These are phyloP conservation scores for Ctenopoma kingsleyae DNA, from an alignment of 2,797 vertebrate species.

Conservation along the genomic window DNA sequence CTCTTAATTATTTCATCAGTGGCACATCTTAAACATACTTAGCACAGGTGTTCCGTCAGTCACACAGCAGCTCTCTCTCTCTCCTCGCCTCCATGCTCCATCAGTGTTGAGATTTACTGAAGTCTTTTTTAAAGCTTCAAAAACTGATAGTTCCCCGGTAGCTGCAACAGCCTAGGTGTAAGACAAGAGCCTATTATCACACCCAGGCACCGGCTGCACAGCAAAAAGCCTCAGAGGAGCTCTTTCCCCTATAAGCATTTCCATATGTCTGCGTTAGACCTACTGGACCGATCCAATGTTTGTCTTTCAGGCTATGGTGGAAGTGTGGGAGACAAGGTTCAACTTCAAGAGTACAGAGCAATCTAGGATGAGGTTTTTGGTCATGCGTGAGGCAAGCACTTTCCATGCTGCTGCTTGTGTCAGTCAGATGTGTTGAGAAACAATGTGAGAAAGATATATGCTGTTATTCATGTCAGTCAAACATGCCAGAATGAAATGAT, in stretches of 20 bases:
- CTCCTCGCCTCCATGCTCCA: conserved; percentile 52
- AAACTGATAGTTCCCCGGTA: conserved; percentile 65
- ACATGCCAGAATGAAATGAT: conserved; percentile 17
- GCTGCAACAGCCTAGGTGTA: conserved; percentile 72
- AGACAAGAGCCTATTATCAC: conserved; percentile 83
- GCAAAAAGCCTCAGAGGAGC: conserved; percentile 70
- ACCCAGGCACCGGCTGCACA: conserved; percentile 74
- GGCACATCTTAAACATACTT: conserved; percentile 1
- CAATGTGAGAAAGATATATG: conserved; percentile 18
- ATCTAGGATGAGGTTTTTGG: conserved; percentile 71
- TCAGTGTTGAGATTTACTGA: conserved; percentile 59
- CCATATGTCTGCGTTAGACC: conserved; percentile 79
- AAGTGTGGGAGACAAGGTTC: conserved; percentile 76
- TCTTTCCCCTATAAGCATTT: conserved; percentile 80
- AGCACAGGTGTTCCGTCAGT: conserved; percentile 52
- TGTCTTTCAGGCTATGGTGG: conserved; percentile 78
- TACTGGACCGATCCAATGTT: conserved; percentile 70
- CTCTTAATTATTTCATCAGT: conserved; percentile 3
- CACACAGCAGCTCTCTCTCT: conserved; percentile 5
- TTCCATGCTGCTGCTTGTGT: conserved; percentile 66
- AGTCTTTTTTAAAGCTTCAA: conserved; percentile 29
- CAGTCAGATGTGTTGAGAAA: conserved; percentile 64
- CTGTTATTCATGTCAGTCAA: conserved; percentile 48
- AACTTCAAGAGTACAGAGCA: conserved; percentile 64
- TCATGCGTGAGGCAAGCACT: conserved; percentile 58